These are phyloP conservation scores for Alosa alosa DNA, from an alignment of 2,113 vertebrate species.

Conservation along the genomic window DNA sequence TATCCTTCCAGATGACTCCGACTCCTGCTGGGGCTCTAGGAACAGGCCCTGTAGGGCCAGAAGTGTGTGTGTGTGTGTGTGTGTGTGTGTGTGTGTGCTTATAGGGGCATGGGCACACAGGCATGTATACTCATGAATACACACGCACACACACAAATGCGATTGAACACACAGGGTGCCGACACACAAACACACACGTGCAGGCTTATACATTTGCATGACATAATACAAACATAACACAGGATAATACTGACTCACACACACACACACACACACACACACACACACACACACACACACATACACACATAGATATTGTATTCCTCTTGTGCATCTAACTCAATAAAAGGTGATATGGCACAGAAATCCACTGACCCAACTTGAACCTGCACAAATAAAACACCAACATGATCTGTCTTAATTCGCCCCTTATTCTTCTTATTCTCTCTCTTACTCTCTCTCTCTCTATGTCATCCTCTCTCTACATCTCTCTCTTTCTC, in stretches of 20 bases:
- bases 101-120: not conserved
- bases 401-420: no score
- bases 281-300: not conserved
- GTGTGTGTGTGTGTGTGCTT: not conserved
- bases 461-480: no score
- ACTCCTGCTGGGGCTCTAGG: no score
- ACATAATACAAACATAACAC: slow-evolving; percentile 12
- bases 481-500: not conserved
- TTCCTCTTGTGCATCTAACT: not conserved
- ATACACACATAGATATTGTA: not conserved
- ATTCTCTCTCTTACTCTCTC: no score
- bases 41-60: no score
- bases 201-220: not conserved
- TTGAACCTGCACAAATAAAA: slow-evolving; percentile 8
- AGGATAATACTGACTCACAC: no score
- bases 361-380: not conserved
- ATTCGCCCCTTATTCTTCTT: no score
- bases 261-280: no score
- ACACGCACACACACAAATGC: not conserved
- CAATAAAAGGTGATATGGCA: not conserved
- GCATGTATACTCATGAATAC: not conserved
- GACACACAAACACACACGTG: not conserved
- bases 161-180: not conserved
- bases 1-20: no score
- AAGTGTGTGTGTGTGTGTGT: not conserved